Evolutionary conservation across 2,888 invertebrate genomes (phyloP), one percentile per base, ranked within the genome.

Genomic region (Salticus scenicus): DNA sequence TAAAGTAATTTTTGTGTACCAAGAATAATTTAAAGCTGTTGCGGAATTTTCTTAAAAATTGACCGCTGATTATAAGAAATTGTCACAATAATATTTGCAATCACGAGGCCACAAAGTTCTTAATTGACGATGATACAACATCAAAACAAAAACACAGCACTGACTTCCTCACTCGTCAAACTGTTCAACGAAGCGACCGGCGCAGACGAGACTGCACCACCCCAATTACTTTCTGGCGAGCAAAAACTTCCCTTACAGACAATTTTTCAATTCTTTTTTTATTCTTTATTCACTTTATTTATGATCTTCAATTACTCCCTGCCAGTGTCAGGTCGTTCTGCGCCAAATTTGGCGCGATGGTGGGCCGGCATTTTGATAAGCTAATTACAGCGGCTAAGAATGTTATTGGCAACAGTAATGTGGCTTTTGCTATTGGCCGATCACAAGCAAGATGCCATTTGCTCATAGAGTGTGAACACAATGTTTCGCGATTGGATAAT

Each of bases 301-400:
- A 81, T 57, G 67, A 73, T 47, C 83, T 69, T 83, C 83, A 78
- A 84, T 78, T 84, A 78, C 77, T 12, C 14, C 33, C 51, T 63
- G 70, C 57, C 8, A 57, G 57, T 67, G 51, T 37, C 64, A 30
- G 67, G 57, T 57, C 51, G 66, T 84, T 84, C 77, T 70, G 74
- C 84, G 84, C 84, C 79, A 85, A 85, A 79, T 85, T 85, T 79
- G 84, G 84, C 84, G 79, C 69, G 72, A 72, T 84, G 83, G 83
- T 75, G 84, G 84, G 84, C 86, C 67, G 80, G 86, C 78, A 77
- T 77, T 87, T 82, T 87, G 87, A 87, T 87, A 87, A 81, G 87
- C 87, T 87, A 87, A 87, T 87, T 87, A 87, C 87, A 76, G 77
- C 63, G 67, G 64, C 87, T 82, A 82, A 87, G 78, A 87, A 87